A percentile compares a stretch with the other conserved stretches of the same genome.
phyloP scores from a whole-genome alignment of 2,888 invertebrate species.

The Autographa pulchrina region DNA sequence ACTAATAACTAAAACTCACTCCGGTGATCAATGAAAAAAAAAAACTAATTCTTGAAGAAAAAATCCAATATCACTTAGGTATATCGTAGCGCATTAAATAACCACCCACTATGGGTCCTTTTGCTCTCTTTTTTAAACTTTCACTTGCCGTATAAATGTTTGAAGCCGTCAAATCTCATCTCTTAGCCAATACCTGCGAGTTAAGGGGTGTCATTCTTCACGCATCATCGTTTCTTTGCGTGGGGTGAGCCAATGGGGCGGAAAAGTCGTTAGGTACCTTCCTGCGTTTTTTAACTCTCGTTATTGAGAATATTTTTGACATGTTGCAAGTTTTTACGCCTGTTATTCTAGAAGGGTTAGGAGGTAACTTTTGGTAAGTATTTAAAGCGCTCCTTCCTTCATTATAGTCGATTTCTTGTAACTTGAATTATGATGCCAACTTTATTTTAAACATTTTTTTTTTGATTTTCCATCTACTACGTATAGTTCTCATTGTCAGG shows the following conservation, averaged over 20 bases:
- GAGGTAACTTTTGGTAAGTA: too few species aligned
- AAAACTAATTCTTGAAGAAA: neutral
- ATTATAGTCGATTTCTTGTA: neutral
- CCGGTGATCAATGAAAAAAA: neutral
- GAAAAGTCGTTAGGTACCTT: slow-evolving; percentile 67
- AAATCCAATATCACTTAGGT: neutral
- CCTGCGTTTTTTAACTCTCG: slow-evolving; percentile 50
- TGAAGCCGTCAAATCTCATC: slow-evolving; percentile 46
- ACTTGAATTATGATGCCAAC: neutral
- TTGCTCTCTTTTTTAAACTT: slow-evolving; percentile 10
- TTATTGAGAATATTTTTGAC: slow-evolving; percentile 58
- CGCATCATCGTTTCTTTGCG: slow-evolving; percentile 64
- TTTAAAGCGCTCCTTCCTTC: too few species aligned
- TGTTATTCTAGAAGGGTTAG: neutral
- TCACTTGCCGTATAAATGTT: slow-evolving; percentile 39
- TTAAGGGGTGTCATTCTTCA: slow-evolving; percentile 64
- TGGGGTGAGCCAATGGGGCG: slow-evolving; percentile 64
- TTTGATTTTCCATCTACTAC: too few species aligned
- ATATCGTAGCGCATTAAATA: neutral
- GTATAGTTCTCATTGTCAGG: too few species aligned
- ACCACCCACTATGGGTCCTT: neutral
- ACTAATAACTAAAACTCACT: too few species aligned
- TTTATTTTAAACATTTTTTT: neutral
- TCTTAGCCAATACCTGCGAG: slow-evolving; percentile 56
- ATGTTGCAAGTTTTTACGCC: slow-evolving; percentile 43